These are phyloP conservation scores for Oxyura jamaicensis DNA, from an alignment of 2,113 vertebrate species.

Conservation along the genomic window DNA sequence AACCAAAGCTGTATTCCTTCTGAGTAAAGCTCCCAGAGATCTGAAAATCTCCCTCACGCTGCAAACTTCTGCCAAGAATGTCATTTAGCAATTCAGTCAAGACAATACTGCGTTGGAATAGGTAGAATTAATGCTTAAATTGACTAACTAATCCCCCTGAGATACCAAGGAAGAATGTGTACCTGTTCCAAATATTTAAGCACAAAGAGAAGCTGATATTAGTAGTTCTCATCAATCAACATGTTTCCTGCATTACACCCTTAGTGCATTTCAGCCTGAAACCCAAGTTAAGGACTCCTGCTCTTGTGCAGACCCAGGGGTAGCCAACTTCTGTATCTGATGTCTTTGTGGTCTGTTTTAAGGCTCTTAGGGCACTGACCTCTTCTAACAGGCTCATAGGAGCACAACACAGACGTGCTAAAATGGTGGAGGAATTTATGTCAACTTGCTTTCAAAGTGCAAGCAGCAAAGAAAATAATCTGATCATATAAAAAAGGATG, in stretches of 20 bases:
- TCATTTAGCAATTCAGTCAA: neutral
- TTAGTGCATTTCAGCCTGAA: neutral
- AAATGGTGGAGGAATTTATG: neutral
- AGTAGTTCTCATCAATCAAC: neutral
- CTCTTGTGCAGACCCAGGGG: neutral
- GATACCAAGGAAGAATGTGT: neutral
- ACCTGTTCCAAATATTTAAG: neutral
- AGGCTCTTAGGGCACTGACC: neutral
- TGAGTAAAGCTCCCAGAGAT: neutral
- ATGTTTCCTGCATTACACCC: neutral
- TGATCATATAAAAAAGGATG: neutral
- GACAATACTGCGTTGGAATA: neutral
- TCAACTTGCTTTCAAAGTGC: neutral
- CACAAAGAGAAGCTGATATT: neutral
- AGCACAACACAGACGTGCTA: neutral
- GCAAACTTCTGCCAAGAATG: neutral
- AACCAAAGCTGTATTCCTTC: neutral
- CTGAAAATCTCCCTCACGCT: neutral
- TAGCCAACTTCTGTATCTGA: neutral
- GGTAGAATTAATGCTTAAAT: neutral
- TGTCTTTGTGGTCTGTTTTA: neutral
- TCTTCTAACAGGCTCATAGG: neutral
- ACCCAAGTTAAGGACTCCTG: neutral
- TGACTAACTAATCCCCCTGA: neutral
- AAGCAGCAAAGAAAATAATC: neutral